A percentile compares a stretch with the other conserved stretches of the same genome.
These are phyloP conservation scores for Apis dorsata DNA, from an alignment of 1,140 invertebrate species.

Conservation along the genomic window DNA sequence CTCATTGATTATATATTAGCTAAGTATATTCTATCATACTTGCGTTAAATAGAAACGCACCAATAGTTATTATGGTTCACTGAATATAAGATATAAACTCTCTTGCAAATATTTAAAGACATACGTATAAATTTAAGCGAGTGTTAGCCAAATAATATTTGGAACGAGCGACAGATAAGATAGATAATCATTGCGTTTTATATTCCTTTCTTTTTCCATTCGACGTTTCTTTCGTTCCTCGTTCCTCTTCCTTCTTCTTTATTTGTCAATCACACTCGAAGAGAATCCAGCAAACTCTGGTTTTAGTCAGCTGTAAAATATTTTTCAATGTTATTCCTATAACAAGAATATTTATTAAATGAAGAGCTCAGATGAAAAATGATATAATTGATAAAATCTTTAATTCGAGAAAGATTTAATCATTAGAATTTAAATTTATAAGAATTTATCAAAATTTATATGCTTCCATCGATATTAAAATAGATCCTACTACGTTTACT, in stretches of 20 bases:
- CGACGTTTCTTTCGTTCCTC: neutral
- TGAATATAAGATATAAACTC: neutral
- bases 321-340: neutral
- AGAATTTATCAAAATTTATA: too few relatives aligned
- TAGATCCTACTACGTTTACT: too few relatives aligned
- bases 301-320: neutral
- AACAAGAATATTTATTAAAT: neutral
- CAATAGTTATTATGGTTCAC: neutral
- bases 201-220: neutral
- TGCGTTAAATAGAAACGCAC: neutral
- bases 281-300: neutral
- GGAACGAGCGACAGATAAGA: constrained; percentile 3
- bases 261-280: neutral
- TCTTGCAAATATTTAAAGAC: neutral
- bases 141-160: neutral
- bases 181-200: neutral
- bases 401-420: too few relatives aligned
- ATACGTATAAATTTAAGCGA: neutral
- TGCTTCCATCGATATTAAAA: too few relatives aligned
- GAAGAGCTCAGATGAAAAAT: too few relatives aligned
- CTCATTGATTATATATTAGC: neutral
- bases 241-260: neutral
- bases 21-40: neutral
- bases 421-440: too few relatives aligned
- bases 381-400: too few relatives aligned